Evolutionary conservation across 2,888 invertebrate species (phyloP).

Genomic region (Mesoligia furuncula): DNA sequence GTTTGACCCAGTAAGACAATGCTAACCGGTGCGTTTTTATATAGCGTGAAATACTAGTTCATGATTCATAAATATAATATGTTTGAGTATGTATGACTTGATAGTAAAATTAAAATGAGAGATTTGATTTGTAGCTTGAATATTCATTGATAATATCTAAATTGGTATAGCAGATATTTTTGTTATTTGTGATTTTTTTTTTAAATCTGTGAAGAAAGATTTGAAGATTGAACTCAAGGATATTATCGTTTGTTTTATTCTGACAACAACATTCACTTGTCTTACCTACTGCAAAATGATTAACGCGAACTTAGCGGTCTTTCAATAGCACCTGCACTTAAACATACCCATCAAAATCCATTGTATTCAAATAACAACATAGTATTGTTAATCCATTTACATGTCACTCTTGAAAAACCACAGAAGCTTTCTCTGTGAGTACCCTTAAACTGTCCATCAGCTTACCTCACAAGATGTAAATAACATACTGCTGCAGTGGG

Average conservation of each 20-base stretch:
- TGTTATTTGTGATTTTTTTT: neutral
- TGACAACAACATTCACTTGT: too few relatives aligned
- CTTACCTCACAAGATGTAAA: neutral
- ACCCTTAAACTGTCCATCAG: constrained; percentile 25
- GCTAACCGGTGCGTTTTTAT: constrained; percentile 56
- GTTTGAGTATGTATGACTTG: constrained; percentile 22
- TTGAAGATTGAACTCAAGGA: constrained; percentile 6
- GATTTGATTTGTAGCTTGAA: neutral
- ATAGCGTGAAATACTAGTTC: constrained; percentile 20
- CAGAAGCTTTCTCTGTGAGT: constrained; percentile 37
- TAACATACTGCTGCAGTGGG: neutral
- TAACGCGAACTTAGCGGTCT: neutral
- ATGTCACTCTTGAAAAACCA: constrained; percentile 13
- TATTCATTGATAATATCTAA: neutral
- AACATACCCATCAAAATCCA: constrained; percentile 1
- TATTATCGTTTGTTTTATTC: neutral
- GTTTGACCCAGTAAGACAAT: constrained; percentile 64
- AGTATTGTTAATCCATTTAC: constrained; percentile 13
- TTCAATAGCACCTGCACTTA: neutral
- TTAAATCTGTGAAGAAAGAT: too few relatives aligned
- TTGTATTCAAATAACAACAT: constrained; percentile 26
- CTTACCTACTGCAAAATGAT: neutral
- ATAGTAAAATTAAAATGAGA: neutral
- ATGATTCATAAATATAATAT: constrained; percentile 24
- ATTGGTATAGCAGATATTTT: neutral